phyloP scores from a whole-genome alignment of 2,113 vertebrate species.

The Carollia perspicillata region DNA sequence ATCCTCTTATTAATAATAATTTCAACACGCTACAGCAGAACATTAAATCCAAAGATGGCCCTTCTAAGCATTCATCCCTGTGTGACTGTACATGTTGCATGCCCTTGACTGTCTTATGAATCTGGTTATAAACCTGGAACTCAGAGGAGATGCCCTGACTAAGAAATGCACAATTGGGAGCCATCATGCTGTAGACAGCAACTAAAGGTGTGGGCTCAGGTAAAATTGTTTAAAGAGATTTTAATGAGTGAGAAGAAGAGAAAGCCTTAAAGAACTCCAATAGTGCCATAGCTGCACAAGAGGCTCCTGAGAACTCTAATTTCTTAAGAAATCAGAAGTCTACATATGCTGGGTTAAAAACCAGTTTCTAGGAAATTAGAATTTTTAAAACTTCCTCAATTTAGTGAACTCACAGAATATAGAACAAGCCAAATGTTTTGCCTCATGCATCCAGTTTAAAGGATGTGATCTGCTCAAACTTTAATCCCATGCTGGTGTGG shows the following conservation, averaged over 20 bases:
- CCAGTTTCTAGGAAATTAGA: neutral
- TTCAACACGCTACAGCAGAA: neutral
- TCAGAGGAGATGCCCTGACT: neutral
- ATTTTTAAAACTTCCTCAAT: neutral
- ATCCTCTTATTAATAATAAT: neutral
- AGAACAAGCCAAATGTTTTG: neutral
- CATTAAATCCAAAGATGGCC: neutral
- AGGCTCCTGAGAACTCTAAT: neutral
- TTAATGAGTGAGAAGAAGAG: neutral
- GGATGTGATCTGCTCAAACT: neutral
- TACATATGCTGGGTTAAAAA: neutral
- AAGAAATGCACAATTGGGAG: neutral
- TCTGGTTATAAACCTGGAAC: neutral
- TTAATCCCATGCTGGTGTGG: neutral
- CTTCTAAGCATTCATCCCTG: neutral
- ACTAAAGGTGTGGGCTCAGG: neutral
- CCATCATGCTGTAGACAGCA: neutral
- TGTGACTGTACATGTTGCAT: neutral
- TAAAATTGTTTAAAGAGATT: neutral
- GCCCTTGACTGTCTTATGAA: neutral
- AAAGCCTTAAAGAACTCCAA: neutral
- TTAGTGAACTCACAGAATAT: neutral
- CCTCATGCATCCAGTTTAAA: neutral
- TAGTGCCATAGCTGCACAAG: neutral
- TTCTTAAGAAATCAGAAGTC: neutral